Conservation (phyloP, 2,888 invertebrate species). For the Dione vanillae region DNA sequence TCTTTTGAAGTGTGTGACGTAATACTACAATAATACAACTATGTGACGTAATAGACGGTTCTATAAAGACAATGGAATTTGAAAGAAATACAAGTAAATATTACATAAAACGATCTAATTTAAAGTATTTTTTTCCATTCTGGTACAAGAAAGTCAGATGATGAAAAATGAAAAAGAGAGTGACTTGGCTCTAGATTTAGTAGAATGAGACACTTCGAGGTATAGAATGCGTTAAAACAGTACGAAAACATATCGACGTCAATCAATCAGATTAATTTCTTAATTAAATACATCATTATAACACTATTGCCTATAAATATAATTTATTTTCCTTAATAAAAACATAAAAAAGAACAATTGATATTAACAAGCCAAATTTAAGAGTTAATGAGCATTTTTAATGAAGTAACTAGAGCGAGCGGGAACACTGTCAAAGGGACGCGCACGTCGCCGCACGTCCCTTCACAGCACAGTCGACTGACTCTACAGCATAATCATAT, state of each 20-base stretch:
- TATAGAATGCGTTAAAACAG: not conserved
- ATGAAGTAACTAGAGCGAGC: not conserved
- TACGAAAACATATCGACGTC: not conserved
- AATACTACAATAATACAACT: not conserved
- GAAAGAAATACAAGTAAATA: not conserved
- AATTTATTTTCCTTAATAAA: not conserved
- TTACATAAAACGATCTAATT: not conserved
- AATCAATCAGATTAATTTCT: not conserved
- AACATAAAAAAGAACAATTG: not conserved
- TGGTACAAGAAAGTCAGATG: no score
- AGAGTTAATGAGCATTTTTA: not conserved
- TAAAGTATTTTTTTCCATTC: not conserved
- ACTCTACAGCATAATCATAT: slow-evolving; percentile 2
- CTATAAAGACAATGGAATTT: not conserved
- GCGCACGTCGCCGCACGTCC: not conserved
- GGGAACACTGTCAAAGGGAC: not conserved
- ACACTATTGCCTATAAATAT: not conserved
- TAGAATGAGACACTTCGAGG: no score
- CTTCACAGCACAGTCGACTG: not conserved
- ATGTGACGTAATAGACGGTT: not conserved
- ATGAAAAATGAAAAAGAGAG: no score
- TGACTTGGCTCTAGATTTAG: no score
- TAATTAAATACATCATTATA: not conserved
- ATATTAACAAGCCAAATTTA: not conserved
- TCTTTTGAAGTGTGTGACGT: not conserved